These are phyloP conservation scores for Eubucco bourcierii DNA, from an alignment of 2,113 vertebrate genomes.

Conservation along the genomic window DNA sequence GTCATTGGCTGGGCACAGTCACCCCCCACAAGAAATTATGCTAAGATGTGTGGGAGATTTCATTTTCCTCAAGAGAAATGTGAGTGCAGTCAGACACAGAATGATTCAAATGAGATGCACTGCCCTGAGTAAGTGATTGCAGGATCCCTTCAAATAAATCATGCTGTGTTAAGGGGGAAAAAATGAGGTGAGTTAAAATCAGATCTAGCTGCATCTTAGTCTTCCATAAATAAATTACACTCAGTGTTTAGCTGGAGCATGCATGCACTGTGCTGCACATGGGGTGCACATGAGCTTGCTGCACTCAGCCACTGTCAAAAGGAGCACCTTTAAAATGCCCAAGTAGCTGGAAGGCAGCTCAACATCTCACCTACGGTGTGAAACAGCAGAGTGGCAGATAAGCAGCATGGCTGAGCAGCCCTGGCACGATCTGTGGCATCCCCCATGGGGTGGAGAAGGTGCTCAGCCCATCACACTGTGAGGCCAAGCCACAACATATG, in stretches of 20 bases:
- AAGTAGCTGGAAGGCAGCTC: neutral
- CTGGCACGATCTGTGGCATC: neutral
- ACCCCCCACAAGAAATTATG: conserved; percentile 1
- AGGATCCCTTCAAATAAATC: neutral
- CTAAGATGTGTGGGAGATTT: conserved; percentile 8
- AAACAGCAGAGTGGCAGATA: neutral
- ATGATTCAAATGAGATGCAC: rapidly evolving
- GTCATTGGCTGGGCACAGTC: neutral
- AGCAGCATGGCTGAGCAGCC: neutral
- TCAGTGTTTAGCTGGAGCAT: neutral
- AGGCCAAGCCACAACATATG: too few relatives aligned
- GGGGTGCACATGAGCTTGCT: rapidly evolving
- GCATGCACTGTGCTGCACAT: neutral
- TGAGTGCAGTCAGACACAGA: neutral
- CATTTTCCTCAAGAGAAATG: neutral
- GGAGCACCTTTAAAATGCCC: neutral
- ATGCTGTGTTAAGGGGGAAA: neutral
- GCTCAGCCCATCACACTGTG: too few relatives aligned
- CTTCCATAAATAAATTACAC: neutral
- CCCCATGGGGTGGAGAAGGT: neutral
- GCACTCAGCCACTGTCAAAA: neutral
- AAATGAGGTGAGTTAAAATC: neutral
- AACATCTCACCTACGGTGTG: rapidly evolving
- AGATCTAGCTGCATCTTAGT: neutral
- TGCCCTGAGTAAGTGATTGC: neutral